phyloP scores from a whole-genome alignment of 2,888 invertebrate species.

The Conistra vaccinii region DNA sequence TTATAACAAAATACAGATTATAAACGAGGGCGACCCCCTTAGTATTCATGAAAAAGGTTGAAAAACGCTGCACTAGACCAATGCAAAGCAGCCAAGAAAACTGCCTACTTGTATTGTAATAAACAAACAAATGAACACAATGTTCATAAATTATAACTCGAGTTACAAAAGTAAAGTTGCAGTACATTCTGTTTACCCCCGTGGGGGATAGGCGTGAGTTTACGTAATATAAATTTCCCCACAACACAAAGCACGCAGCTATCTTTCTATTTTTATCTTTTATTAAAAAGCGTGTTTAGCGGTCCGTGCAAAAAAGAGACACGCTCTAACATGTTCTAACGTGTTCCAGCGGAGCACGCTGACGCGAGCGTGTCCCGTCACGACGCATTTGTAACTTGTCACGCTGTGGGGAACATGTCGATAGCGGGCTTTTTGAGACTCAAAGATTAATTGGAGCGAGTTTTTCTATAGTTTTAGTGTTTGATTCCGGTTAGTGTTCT shows the following conservation, averaged over 20 bases:
- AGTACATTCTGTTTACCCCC: neutral
- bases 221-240: neutral
- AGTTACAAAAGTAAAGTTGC: neutral
- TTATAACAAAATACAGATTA: too few species aligned
- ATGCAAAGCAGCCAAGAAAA: too few species aligned
- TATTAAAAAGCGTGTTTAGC: constrained; percentile 48
- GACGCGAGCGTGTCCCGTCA: constrained; percentile 43
- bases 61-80: too few species aligned
- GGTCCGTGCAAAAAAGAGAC: constrained; percentile 50
- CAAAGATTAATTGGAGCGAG: constrained; percentile 32
- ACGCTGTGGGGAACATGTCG: constrained; percentile 53
- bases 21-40: too few species aligned
- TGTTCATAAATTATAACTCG: neutral
- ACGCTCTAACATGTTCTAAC: constrained; percentile 42
- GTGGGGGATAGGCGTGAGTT: fast-evolving
- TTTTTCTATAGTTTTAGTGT: neutral
- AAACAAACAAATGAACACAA: too few species aligned
- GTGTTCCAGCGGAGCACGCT: constrained; percentile 47
- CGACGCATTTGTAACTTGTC: constrained; percentile 58
- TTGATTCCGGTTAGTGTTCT: neutral
- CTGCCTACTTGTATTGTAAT: too few species aligned
- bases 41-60: too few species aligned
- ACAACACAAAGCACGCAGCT: constrained; percentile 22
- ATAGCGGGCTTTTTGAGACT: constrained; percentile 45
- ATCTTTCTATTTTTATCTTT: constrained; percentile 39